These are phyloP conservation scores for Cephalopholis sonnerati DNA, from an alignment of 2,113 vertebrate species.

Conservation along the genomic window DNA sequence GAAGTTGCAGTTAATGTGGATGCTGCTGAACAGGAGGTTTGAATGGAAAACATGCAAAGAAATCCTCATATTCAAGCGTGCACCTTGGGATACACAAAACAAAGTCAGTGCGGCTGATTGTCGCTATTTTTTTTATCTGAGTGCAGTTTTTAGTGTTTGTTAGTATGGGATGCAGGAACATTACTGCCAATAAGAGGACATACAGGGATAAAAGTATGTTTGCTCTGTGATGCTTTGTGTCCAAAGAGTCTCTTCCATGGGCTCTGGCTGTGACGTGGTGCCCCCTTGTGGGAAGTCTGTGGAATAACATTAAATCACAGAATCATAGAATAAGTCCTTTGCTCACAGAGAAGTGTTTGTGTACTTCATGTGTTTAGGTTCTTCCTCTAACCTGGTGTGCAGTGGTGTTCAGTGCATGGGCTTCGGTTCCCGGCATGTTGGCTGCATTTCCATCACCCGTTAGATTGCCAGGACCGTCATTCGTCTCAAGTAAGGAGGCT, in stretches of 20 bases:
- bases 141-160: slow-evolving; percentile 42
- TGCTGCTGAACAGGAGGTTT: neutral
- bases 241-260: slow-evolving; percentile 86
- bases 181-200: slow-evolving; percentile 38
- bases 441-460: slow-evolving; percentile 53
- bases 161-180: slow-evolving; percentile 19
- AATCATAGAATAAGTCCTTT: neutral
- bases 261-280: slow-evolving; percentile 68
- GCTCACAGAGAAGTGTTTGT: neutral
- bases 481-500: slow-evolving; percentile 80
- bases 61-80: neutral
- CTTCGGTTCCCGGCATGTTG: slow-evolving; percentile 23
- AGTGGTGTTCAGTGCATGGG: slow-evolving; percentile 41
- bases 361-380: neutral
- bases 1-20: slow-evolving; percentile 23
- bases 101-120: neutral
- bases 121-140: neutral
- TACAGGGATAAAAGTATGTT: slow-evolving; percentile 73
- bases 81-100: neutral
- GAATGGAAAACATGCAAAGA: slow-evolving; percentile 37
- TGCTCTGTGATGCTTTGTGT: slow-evolving; percentile 75
- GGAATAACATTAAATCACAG: slow-evolving; percentile 22
- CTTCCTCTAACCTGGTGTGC: slow-evolving; percentile 67
- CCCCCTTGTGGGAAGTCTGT: slow-evolving; percentile 75
- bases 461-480: slow-evolving; percentile 60